Percentiles rank a stretch among this genome's conserved stretches.
These are phyloP conservation scores for Anastrepha ludens DNA, from an alignment of 1,140 invertebrate species.

Conservation along the genomic window DNA sequence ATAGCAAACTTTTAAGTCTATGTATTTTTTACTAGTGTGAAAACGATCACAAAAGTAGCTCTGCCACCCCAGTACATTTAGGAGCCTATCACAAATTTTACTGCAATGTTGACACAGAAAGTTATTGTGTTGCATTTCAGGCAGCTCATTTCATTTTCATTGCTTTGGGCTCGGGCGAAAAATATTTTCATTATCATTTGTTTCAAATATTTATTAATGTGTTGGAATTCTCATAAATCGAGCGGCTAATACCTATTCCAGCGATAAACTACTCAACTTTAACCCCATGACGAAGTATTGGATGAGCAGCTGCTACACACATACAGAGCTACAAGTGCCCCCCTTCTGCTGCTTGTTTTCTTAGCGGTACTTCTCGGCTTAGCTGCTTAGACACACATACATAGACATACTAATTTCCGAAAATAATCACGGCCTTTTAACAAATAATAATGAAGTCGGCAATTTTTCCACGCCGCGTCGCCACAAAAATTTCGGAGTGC, in stretches of 20 bases:
- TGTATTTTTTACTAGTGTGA: too few relatives aligned
- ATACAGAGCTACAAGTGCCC: neutral
- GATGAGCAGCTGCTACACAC: neutral
- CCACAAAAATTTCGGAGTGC: neutral
- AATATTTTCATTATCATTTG: constrained; percentile 42
- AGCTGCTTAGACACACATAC: neutral
- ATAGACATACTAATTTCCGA: neutral
- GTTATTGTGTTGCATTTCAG: too few relatives aligned
- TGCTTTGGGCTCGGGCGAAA: neutral
- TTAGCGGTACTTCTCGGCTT: neutral
- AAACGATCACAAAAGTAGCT: too few relatives aligned
- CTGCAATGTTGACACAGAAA: too few relatives aligned
- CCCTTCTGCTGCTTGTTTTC: neutral
- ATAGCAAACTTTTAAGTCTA: too few relatives aligned
- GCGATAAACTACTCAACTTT: constrained; percentile 43
- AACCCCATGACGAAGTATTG: constrained; percentile 34
- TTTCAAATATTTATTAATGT: constrained; percentile 52
- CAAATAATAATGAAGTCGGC: constrained; percentile 35
- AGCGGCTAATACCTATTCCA: constrained; percentile 18
- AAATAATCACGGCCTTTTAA: constrained; percentile 18
- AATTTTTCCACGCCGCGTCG: constrained; percentile 18
- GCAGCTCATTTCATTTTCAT: neutral
- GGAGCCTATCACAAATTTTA: too few relatives aligned
- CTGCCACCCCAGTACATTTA: too few relatives aligned
- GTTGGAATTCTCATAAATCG: constrained; percentile 43